Percentiles rank a stretch among this genome's conserved stretches.
phyloP scores from a whole-genome alignment of 64 coral and sea anemone genomes.

The Porites australiensis region DNA sequence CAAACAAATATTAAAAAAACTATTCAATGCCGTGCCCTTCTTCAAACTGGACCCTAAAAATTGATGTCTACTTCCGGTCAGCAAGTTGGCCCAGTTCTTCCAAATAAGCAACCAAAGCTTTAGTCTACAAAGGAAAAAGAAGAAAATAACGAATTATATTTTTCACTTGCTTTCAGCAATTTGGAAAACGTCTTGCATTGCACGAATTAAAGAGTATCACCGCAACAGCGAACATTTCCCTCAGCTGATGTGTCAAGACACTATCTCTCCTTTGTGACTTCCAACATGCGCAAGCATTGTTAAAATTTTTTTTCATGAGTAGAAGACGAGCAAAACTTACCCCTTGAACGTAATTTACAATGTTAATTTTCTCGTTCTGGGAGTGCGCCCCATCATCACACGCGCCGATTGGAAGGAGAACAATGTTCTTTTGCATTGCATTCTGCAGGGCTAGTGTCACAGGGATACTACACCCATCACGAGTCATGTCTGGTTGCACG shows the following conservation, averaged over 20 bases:
- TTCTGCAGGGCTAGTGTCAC: constrained; percentile 76
- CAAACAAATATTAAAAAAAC: no score
- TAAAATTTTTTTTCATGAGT: not conserved
- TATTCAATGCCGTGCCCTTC: no score
- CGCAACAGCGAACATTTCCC: not conserved
- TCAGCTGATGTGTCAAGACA: not conserved
- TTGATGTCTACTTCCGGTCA: not conserved
- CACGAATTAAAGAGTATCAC: not conserved
- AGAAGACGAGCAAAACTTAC: constrained; percentile 36
- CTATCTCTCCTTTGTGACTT: not conserved
- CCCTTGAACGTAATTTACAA: constrained; percentile 69
- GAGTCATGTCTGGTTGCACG: constrained; percentile 66
- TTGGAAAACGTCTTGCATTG: not conserved
- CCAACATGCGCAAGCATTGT: not conserved
- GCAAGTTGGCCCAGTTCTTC: constrained; percentile 20
- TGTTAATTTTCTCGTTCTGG: constrained; percentile 84
- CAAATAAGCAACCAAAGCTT: constrained; percentile 11
- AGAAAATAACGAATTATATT: not conserved
- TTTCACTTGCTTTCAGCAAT: not conserved
- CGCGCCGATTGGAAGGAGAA: constrained; percentile 73
- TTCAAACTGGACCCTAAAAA: no score
- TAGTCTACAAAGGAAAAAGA: not conserved
- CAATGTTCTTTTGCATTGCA: constrained; percentile 50
- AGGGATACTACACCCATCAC: constrained; percentile 89
- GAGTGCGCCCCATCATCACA: constrained; percentile 88